Conservation (phyloP, 2,888 invertebrate species). For the Drosophila leonis region DNA sequence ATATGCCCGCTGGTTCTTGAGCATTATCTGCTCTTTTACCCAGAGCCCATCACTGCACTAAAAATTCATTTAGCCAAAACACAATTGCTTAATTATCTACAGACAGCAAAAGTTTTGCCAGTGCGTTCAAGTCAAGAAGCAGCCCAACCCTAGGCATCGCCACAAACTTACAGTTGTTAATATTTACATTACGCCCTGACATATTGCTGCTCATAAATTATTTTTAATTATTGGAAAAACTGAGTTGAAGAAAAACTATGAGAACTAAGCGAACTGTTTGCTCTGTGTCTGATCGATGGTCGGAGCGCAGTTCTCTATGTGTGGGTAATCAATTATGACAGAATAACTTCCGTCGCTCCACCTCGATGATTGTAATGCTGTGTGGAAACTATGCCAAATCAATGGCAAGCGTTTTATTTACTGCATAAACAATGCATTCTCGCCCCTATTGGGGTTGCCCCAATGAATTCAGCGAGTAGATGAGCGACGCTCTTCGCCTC, state of each 20-base stretch:
- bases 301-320: constrained; percentile 24
- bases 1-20: constrained; percentile 20
- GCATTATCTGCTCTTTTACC: constrained; percentile 2
- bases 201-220: constrained; percentile 76
- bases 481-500: not conserved
- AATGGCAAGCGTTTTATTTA: constrained; percentile 63
- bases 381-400: constrained; percentile 67
- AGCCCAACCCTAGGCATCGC: too few relatives aligned
- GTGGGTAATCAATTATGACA: constrained; percentile 52
- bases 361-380: constrained; percentile 26
- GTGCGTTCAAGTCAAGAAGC: constrained; percentile 44
- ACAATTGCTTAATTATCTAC: constrained; percentile 80
- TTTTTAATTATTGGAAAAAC: constrained; percentile 72
- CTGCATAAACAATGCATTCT: constrained; percentile 52
- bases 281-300: constrained; percentile 55
- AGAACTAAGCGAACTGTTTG: constrained; percentile 33
- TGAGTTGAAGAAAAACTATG: constrained; percentile 36
- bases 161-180: constrained; percentile 42
- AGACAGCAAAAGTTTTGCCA: constrained; percentile 58
- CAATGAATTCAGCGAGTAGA: constrained; percentile 12
- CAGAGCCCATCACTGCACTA: constrained; percentile 32
- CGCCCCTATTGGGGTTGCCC: not conserved
- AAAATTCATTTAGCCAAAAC: constrained; percentile 76
- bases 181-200: constrained; percentile 69
- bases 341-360: constrained; percentile 4